Base-by-base conservation (phyloP, 23 tunicate species). In the Trididemnum clinides region DNA sequence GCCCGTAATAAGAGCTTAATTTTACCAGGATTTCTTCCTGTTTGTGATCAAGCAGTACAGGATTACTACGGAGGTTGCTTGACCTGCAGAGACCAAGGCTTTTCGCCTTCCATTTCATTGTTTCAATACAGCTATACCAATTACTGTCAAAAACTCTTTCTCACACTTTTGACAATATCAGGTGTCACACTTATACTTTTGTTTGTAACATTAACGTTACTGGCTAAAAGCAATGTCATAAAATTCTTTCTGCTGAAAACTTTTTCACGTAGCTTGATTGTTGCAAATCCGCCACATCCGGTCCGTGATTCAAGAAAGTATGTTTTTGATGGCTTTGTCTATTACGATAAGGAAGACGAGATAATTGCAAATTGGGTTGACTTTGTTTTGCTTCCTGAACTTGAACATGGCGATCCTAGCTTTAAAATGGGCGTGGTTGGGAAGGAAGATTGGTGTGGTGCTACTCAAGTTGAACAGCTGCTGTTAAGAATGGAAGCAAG, bases 11-110 rank as follows among this genome's bases (percentile, higher is more conserved):
- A 54, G 38, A 25, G 58, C 1, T 30, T 33, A 27, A 26, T 28
- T 2, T 18, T 59, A 57, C 84, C 84, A 0, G 84, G 84, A 5
- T 80, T 80, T 57, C 22, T 80, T 31, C 84, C 84, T n/a, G 18
- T 19, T 0, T 80, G 84, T 54, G 33, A 71, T 6, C 18, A 29
- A 19, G 71, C 50, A 12, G 33, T 80, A 28, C 22, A 31, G 4
- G 71, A 57, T 29, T 80, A 80, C 33, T 80, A 57, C 38, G 84
- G 84, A 15, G 84, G 84, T 1, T 80, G 84, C 58, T 57, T 80
- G 39, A 33, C 71, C 6, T 80, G 84, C 33, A 33, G 15, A 25
- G 1, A 63, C n/a, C 28, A 33, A 2, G 30, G 6, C 6, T 39
- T 33, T n/a, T 3, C 23, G 1, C 23, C 12, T 1, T 64, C 1